Base-by-base conservation (phyloP, 2,888 invertebrate species). In the Lochmaea capreae region DNA sequence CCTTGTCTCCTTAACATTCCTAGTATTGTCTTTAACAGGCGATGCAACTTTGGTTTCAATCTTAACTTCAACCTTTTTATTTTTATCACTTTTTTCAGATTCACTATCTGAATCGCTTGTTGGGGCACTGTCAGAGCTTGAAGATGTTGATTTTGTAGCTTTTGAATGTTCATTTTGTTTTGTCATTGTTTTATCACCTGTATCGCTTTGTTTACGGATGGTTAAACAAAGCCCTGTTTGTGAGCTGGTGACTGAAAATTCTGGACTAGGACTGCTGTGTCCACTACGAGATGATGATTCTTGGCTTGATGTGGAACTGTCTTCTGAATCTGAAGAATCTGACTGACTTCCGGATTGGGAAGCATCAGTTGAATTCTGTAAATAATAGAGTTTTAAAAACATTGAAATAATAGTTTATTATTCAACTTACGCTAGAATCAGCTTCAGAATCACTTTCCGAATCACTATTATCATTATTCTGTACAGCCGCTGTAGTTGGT, bases 211-310 rank as follows among this genome's bases (percentile, higher is more conserved):
- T 82, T 89, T 89, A 63, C 89, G 89, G 76, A 91, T 91, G 80
- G 90, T 91, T 66, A 91, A 87, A 76, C 91, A 89, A 68, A 91
- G 83, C 22, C 91, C 91, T 59, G 91, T 91, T 84, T 90, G 87
- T 4, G 87, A 89, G 74, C 89, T 90, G 58, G 91, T 91, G 43
- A 91, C 91, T 11, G 91, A 91, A 84, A 91, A 91, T 81, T 91
- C 91, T 10, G 87, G 87, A 54, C 86, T 85, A n/a, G 86, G 84
- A 54, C 66, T 68, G 54, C 71, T 74, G 18, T 63, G 73, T 52
- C 58, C 71, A 69, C 86, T 85, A 11, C 85, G 78, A 18, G 86
- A 85, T 18, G 87, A 85, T 8, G 87, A 86, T 67, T 83, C 87
- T 71, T 84, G 83, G 75, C 87, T 87, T 46, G 87, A 86, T 62